Base-by-base conservation (phyloP, 2,113 vertebrate species). In the Oncorhynchus kisutch region DNA sequence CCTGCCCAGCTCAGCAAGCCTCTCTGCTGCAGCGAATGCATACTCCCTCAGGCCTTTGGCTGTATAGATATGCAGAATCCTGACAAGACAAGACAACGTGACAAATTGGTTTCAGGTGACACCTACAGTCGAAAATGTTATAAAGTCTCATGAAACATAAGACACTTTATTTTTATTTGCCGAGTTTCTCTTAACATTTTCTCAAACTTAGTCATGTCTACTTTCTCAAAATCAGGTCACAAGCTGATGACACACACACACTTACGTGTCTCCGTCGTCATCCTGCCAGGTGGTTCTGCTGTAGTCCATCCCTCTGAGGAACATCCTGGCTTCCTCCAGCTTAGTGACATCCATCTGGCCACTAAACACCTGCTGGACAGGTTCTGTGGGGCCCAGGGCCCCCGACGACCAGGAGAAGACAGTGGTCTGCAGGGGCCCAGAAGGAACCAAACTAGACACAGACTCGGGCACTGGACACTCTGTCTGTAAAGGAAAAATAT, bases 191-290 rank as follows among this genome's bases (percentile, higher is more conserved):
- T 75, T 48, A 73, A 5, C 31, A 27, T 70, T 74, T 64, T 45
- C 11, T 24, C 34, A 25, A 13, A 14, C n/a, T 48, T 49, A 14
- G 12, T 49, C 34, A 39, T 39, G 8, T 39, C 39, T 39, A 39
- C 39, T 39, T 39, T 39, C 39, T 39, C 39, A 39, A 39, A 8
- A 39, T 39, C 39, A 9, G 39, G 39, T 39, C 20, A 73, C 39
- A 39, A 39, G 39, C 39, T 39, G 7, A 9, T 39, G 7, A 8
- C 76, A 90, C 88, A 57, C 64, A 57, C 25, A 57, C 20, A 93
- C 94, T 94, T 71, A 95, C 94, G 94, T 96, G 91, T 97, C 96
- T 75, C 95, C 96, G 1, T 97, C 96, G 65, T 96, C 96, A 48
- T 97, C 96, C 77, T 95, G 95, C 39, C 91, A 91, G 5, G 92